phyloP scores from a whole-genome alignment of 2,797 vertebrate genomes.

The Potorous gilbertii region DNA sequence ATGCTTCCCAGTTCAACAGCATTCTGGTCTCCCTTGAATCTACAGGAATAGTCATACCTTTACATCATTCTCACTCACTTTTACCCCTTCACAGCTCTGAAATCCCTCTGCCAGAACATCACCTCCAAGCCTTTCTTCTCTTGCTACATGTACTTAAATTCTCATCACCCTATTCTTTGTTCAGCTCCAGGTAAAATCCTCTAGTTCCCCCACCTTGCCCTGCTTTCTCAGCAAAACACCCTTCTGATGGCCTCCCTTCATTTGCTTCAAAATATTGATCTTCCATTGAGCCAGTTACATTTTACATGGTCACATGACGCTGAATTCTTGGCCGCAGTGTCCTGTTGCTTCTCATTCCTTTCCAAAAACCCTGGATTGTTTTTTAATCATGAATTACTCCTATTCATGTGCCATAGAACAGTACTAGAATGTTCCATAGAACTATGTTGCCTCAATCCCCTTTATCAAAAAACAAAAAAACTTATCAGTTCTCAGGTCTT shows the following conservation, averaged over 20 bases:
- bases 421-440: no score
- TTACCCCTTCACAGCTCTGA: not conserved
- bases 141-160: not conserved
- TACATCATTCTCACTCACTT: not conserved
- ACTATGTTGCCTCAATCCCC: no score
- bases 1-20: no score
- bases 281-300: not conserved
- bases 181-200: not conserved
- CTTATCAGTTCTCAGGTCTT: no score
- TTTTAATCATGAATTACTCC: not conserved
- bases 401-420: not conserved
- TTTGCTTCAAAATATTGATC: not conserved
- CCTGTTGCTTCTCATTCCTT: not conserved
- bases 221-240: not conserved
- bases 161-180: not conserved
- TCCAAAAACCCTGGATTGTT: not conserved
- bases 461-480: no score
- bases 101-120: not conserved
- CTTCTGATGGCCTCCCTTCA: not conserved
- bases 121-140: not conserved
- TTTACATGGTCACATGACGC: not conserved
- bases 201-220: not conserved
- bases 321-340: not conserved
- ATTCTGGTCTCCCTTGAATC: not conserved
- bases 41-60: not conserved